phyloP scores from a whole-genome alignment of 2,888 invertebrate species.

The Dorcus parallelipipedus region DNA sequence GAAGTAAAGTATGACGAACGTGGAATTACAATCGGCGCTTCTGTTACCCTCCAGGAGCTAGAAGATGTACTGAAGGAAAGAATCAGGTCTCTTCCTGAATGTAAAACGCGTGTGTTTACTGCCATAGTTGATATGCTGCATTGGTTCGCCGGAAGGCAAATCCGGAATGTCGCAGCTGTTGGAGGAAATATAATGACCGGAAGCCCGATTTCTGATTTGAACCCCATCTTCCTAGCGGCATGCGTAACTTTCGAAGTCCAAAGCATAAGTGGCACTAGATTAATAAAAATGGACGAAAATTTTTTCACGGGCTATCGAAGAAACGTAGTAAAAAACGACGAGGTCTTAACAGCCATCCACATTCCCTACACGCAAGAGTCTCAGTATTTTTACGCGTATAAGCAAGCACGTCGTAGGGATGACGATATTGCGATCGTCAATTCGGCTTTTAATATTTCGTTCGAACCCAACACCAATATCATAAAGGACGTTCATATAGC shows the following conservation, averaged over 20 bases:
- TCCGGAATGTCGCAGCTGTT: slow-evolving; percentile 87
- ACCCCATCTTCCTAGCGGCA: slow-evolving; percentile 85
- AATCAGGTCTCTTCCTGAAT: slow-evolving; percentile 53
- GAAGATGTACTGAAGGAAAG: slow-evolving; percentile 61
- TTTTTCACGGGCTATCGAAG: slow-evolving; percentile 88
- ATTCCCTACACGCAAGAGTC: slow-evolving; percentile 69
- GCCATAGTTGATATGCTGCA: slow-evolving; percentile 81
- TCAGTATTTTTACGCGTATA: slow-evolving; percentile 80
- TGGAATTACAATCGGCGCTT: slow-evolving; percentile 75
- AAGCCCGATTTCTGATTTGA: slow-evolving; percentile 94
- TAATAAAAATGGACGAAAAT: slow-evolving; percentile 65
- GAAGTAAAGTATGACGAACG: slow-evolving; percentile 43
- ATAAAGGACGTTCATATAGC: slow-evolving; percentile 66
- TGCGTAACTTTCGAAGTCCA: slow-evolving; percentile 61
- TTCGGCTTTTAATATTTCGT: slow-evolving; percentile 68
- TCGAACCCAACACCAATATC: slow-evolving; percentile 42
- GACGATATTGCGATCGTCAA: slow-evolving; percentile 97
- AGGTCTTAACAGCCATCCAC: slow-evolving; percentile 75
- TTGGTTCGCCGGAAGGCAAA: slow-evolving; percentile 94
- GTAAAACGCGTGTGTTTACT: slow-evolving; percentile 62
- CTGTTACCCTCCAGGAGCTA: slow-evolving; percentile 74
- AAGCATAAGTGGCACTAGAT: slow-evolving; percentile 60
- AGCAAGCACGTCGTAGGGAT: slow-evolving; percentile 87
- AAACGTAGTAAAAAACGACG: slow-evolving; percentile 68
- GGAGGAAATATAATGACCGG: slow-evolving; percentile 90